Percentiles rank a stretch among this genome's conserved stretches.
Conservation (phyloP, 2,888 invertebrate genomes). For the Brachypalpus laphriformis region DNA sequence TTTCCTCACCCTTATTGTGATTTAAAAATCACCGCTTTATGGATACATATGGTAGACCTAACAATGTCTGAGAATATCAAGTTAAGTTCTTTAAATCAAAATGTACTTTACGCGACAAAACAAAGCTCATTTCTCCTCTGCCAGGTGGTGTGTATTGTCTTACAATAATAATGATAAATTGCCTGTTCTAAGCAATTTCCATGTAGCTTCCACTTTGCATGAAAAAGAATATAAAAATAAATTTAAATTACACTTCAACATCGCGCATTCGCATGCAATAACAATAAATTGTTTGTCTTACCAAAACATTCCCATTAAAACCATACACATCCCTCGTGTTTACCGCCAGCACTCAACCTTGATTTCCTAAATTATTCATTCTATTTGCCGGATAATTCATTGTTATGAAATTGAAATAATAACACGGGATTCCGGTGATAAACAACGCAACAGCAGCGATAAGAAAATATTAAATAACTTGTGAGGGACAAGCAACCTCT, state of each 20-base stretch:
- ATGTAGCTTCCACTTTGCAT: background rate
- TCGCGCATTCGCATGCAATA: constrained; percentile 24
- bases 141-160: background rate
- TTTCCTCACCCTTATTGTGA: too few species aligned
- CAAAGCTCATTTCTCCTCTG: background rate
- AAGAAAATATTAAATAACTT: constrained; percentile 54
- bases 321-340: background rate
- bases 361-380: constrained; percentile 58
- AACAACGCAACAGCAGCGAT: constrained; percentile 20
- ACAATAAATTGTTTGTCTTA: constrained; percentile 54
- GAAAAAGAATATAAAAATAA: constrained; percentile 29
- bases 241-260: constrained; percentile 53
- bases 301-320: constrained; percentile 11
- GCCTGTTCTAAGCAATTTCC: constrained; percentile 7
- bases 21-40: too few species aligned
- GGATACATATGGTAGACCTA: too few species aligned
- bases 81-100: background rate
- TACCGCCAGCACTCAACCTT: constrained; percentile 34
- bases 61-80: too few species aligned
- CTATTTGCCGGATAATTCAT: constrained; percentile 55
- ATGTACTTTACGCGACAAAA: background rate
- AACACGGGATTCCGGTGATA: constrained; percentile 18
- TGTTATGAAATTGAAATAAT: constrained; percentile 58
- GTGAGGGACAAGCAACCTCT: constrained; percentile 40
- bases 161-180: constrained; percentile 17